Conservation (phyloP, 2,797 vertebrate genomes). For the Silurus lanzhouensis region DNA sequence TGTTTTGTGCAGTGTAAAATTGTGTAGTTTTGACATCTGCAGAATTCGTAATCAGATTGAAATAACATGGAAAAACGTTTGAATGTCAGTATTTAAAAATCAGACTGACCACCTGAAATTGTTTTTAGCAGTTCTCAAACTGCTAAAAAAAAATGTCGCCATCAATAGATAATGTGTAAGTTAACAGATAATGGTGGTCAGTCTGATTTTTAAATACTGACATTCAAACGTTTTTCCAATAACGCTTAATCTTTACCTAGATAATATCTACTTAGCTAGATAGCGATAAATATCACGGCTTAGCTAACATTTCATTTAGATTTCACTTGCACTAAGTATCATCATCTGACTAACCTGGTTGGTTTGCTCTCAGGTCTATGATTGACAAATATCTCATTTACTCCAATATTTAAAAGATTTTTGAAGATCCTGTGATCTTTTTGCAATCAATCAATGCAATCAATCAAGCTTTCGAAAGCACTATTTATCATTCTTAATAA, state of each 20-base stretch:
- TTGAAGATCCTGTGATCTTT: no score
- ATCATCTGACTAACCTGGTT: background rate
- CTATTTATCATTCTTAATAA: background rate
- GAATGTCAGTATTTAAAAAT: no score
- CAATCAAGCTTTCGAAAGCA: background rate
- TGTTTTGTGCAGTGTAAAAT: background rate
- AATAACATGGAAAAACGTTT: background rate
- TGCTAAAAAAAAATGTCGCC: background rate
- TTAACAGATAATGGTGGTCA: background rate
- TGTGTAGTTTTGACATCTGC: background rate
- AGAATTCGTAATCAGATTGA: background rate
- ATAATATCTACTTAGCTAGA: background rate
- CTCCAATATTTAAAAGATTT: no score
- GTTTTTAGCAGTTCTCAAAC: background rate
- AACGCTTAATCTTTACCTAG: background rate
- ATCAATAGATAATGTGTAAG: background rate
- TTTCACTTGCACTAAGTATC: background rate
- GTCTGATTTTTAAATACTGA: background rate
- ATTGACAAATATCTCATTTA: background rate
- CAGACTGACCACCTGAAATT: no score
- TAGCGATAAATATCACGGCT: background rate
- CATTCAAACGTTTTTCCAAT: background rate
- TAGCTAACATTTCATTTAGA: no score
- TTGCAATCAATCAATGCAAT: background rate
- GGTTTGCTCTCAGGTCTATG: background rate